A percentile compares a stretch with the other conserved stretches of the same genome.
Evolutionary conservation across 2,888 invertebrate species (phyloP).

Genomic region (Drosophila falleni): DNA sequence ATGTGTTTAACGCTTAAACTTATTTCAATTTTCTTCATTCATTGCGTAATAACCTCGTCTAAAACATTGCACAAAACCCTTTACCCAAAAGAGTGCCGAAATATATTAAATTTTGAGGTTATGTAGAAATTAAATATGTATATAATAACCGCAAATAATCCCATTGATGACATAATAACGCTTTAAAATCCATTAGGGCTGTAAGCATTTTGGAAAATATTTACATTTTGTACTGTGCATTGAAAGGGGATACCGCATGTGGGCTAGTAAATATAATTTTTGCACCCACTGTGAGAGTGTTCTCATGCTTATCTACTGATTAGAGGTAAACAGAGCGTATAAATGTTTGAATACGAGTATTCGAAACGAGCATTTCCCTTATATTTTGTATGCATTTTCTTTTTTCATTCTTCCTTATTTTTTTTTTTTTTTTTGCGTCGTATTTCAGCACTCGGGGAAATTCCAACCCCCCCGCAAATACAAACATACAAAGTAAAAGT

Average conservation of each 20-base stretch:
- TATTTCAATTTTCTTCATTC: background rate
- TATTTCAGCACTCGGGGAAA: constrained; percentile 53
- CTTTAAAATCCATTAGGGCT: constrained; percentile 44
- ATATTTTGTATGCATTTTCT: constrained; percentile 34
- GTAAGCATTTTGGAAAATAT: constrained; percentile 37
- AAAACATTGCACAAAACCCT: background rate
- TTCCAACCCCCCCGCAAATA: constrained; percentile 38
- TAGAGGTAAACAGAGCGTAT: constrained; percentile 79
- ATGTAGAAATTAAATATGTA: constrained; percentile 22
- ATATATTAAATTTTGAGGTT: constrained; percentile 13
- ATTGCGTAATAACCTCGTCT: background rate
- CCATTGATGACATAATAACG: constrained; percentile 59
- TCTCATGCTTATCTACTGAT: constrained; percentile 73
- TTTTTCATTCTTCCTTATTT: constrained; percentile 7
- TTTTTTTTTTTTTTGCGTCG: constrained; percentile 22
- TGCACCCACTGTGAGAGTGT: constrained; percentile 36
- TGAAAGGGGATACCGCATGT: constrained; percentile 51
- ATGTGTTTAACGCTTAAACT: background rate
- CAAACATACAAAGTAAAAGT: constrained; percentile 36
- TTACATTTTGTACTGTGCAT: constrained; percentile 37
- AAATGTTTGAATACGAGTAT: constrained; percentile 73
- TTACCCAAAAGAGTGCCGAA: background rate
- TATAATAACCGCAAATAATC: constrained; percentile 33
- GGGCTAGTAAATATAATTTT: constrained; percentile 53
- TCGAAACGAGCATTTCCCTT: constrained; percentile 49